phyloP scores from a whole-genome alignment of 1,140 invertebrate species.

The Drosophila nasuta region DNA sequence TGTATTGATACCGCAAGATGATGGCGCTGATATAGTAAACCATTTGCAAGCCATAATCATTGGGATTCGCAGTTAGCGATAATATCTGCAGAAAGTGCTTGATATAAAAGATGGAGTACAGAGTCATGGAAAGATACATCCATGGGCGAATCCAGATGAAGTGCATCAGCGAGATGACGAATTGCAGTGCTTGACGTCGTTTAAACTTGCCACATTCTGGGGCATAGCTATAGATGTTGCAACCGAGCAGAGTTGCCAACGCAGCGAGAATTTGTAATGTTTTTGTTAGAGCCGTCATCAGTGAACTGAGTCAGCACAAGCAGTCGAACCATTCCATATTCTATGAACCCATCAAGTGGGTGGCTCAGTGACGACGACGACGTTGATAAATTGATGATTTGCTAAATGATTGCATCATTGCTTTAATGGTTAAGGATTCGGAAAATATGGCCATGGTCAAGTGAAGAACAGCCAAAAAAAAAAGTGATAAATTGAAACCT shows the following conservation, averaged over 20 bases:
- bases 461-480: constrained; percentile 13
- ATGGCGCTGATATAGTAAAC: constrained; percentile 16
- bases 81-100: background rate
- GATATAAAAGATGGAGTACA: background rate
- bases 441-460: constrained; percentile 11
- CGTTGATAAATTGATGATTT: constrained; percentile 41
- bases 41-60: constrained; percentile 11
- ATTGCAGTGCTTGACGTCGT: constrained; percentile 2
- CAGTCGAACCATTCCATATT: background rate
- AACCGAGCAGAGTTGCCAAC: constrained; percentile 51
- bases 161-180: constrained; percentile 39
- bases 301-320: constrained; percentile 38
- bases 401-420: constrained; percentile 40
- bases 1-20: background rate
- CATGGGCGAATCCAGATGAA: constrained; percentile 52
- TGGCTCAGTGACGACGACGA: constrained; percentile 1
- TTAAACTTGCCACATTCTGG: constrained; percentile 20
- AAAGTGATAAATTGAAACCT: constrained; percentile 34
- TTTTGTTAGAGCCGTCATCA: constrained; percentile 58
- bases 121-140: background rate
- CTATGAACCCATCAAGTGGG: background rate
- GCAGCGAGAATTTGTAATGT: constrained; percentile 45
- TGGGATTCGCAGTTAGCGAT: background rate
- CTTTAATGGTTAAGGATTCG: constrained; percentile 34
- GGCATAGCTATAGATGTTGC: constrained; percentile 53